phyloP scores from a whole-genome alignment of 2,797 vertebrate species.

The Podarcis lilfordi region DNA sequence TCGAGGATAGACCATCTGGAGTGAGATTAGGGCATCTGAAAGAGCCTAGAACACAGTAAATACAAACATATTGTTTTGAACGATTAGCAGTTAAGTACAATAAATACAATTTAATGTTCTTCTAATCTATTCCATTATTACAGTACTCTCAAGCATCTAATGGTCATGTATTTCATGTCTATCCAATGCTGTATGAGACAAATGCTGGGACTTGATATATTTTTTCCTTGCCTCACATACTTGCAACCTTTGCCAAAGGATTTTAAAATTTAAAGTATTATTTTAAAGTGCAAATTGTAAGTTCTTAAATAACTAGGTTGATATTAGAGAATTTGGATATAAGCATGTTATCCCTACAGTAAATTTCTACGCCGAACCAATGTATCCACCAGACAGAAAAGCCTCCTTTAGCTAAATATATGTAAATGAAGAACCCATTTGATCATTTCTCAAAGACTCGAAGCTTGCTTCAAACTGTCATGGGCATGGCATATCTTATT shows the following conservation, averaged over 20 bases:
- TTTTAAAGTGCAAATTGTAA: no score
- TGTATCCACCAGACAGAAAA: neutral
- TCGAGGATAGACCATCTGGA: constrained; percentile 97
- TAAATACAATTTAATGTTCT: neutral
- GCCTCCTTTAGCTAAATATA: no score
- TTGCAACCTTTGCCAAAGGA: no score
- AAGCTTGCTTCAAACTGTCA: no score
- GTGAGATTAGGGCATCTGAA: constrained; percentile 95
- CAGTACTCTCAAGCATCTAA: neutral
- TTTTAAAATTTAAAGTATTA: no score
- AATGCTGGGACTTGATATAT: neutral
- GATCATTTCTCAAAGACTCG: no score
- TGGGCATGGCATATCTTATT: no score
- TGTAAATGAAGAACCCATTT: no score
- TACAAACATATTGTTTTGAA: neutral
- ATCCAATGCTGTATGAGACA: neutral
- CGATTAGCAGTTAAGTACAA: neutral
- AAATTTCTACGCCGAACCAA: neutral
- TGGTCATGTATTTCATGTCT: neutral
- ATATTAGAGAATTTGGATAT: no score
- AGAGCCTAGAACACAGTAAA: constrained; percentile 83
- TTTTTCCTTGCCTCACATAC: neutral
- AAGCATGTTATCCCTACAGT: no score
- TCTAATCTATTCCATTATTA: neutral
- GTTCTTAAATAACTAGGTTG: no score